These are phyloP conservation scores for Loris lydekkerianus DNA, from an alignment of 2,797 vertebrate genomes.

Conservation along the genomic window DNA sequence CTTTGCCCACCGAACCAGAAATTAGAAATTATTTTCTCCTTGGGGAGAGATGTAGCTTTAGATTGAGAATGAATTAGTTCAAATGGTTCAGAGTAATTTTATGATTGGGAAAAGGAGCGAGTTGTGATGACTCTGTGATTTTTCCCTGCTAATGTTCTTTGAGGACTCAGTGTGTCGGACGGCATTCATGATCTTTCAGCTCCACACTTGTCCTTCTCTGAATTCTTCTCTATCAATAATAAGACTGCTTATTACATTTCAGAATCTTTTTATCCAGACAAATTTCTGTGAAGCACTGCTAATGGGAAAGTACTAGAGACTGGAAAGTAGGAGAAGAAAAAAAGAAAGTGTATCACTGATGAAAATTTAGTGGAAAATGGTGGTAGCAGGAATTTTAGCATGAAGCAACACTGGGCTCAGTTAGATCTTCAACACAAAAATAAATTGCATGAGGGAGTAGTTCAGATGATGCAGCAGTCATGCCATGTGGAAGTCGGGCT, in stretches of 20 bases:
- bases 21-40: not conserved
- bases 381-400: not conserved
- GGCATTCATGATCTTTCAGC: not conserved
- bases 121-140: not conserved
- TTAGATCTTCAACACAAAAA: not conserved
- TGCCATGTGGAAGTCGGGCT: not conserved
- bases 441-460: not conserved
- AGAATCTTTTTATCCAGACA: not conserved
- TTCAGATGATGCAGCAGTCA: not conserved
- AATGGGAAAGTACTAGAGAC: not conserved
- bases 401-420: not conserved
- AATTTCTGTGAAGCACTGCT: not conserved
- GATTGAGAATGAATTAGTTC: not conserved
- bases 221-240: not conserved
- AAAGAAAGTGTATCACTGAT: not conserved
- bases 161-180: too few relatives aligned
- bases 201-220: not conserved
- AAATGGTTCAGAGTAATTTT: not conserved
- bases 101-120: not conserved
- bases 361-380: not conserved
- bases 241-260: not conserved
- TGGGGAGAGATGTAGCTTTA: not conserved
- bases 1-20: not conserved
- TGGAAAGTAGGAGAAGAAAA: not conserved
- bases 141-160: not conserved